Base-by-base conservation (phyloP, 2,888 invertebrate species). In the Nomada lathburiana region DNA sequence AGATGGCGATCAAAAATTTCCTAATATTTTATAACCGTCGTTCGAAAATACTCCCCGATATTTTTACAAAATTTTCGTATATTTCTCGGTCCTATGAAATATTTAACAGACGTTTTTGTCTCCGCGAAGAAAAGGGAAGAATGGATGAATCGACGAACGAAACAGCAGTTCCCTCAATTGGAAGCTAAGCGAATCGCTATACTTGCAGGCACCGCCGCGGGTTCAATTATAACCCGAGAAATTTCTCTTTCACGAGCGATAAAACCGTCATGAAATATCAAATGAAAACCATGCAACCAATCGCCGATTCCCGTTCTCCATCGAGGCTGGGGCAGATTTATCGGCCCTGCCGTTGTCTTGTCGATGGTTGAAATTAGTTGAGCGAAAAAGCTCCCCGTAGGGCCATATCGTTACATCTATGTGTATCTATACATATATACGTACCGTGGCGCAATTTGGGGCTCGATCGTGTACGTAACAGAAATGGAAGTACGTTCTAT, bases 401-500 rank as follows among this genome's bases (percentile, higher is more conserved):
- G 13, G 47, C 47, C 13, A 3, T 16, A 47, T 16, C 36, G 18
- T 65, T 55, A n/a, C 9, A 10, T 55, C 23, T 20, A 2, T 26
- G 26, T 26, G 11, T 5, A 55, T 23, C 13, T 55, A 55, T 55
- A 20, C 23, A 67, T 60, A 5, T 47, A 70, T 77, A 88, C 91
- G 75, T 71, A 94, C 94, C 85, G 90, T 92, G 13, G 85, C 86
- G 84, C 90, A 92, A 76, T 90, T 92, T 76, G 89, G 89, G 60
- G 80, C 80, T 0, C 80, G 75, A 60, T 92, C 89, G 26, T 93
- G 92, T 50, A 95, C 94, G 26, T 95, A 94, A 91, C 97, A 98
- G 4, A 96, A 93, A 16, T 96, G 95, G 76, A 96, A 93, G 72
- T 95, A 94, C 23, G 96, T 96, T 72, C 95, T 94, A 91, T 98